Percentiles rank a stretch among this genome's conserved stretches.
These are phyloP conservation scores for Ivindomyrus marchei DNA, from an alignment of 2,113 vertebrate species.

Conservation along the genomic window DNA sequence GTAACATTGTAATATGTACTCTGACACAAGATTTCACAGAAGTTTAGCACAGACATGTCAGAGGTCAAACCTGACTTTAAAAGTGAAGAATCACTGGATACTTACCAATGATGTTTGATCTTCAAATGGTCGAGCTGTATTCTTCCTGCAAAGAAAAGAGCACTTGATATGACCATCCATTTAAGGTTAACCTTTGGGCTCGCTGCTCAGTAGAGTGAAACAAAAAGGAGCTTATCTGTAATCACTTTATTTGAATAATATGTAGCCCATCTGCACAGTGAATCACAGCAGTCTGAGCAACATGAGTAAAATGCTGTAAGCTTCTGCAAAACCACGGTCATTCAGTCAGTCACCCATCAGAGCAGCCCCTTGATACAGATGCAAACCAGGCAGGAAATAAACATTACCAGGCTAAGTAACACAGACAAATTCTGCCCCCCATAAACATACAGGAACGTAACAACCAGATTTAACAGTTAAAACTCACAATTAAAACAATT, in stretches of 20 bases:
- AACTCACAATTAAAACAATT: not conserved
- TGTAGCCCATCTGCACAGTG: not conserved
- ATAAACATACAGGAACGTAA: not conserved
- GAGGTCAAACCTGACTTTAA: not conserved
- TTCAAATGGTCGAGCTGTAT: conserved; percentile 92
- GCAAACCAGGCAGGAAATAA: not conserved
- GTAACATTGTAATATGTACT: not conserved
- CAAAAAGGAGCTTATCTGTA: not conserved
- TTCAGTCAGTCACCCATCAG: not conserved
- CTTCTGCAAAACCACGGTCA: not conserved
- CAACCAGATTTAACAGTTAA: not conserved
- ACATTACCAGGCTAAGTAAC: not conserved
- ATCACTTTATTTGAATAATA: not conserved
- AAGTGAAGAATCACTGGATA: conserved; percentile 8
- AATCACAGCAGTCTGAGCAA: not conserved
- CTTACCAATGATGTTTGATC: conserved; percentile 88
- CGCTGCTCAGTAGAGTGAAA: not conserved
- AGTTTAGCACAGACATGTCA: not conserved
- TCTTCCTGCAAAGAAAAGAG: conserved; percentile 69
- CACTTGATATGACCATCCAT: not conserved
- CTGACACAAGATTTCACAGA: not conserved
- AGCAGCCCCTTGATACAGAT: not conserved
- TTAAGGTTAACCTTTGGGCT: not conserved
- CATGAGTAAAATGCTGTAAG: not conserved
- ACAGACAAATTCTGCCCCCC: not conserved